Conservation (phyloP, 2,797 vertebrate genomes). For the Micrastur ruficollis region DNA sequence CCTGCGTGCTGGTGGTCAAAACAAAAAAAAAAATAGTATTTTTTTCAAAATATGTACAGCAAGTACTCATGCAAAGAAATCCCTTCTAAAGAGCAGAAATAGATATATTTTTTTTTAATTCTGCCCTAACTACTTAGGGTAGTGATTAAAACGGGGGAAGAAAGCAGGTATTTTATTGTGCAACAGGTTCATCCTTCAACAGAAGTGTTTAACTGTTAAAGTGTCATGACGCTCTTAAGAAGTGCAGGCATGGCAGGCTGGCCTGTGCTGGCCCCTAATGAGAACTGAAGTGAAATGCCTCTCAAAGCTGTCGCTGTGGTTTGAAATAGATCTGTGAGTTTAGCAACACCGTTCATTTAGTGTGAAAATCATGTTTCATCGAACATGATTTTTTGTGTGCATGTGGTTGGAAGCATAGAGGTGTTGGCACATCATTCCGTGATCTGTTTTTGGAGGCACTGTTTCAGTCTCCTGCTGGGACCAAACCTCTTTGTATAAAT, state of each 20-base stretch:
- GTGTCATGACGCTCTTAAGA: neutral
- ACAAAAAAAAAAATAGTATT: neutral
- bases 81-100: neutral
- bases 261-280: too few species aligned
- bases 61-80: neutral
- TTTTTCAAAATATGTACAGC: neutral
- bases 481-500: neutral
- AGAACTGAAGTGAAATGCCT: neutral
- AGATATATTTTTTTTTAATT: neutral
- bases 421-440: neutral
- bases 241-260: neutral
- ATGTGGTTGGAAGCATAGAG: neutral
- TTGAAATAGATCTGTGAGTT: neutral
- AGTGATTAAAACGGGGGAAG: neutral
- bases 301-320: neutral
- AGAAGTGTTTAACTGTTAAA: neutral
- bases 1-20: neutral
- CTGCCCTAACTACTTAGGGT: neutral
- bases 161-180: neutral
- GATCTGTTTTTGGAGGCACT: neutral
- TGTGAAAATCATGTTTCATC: neutral
- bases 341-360: neutral
- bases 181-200: neutral
- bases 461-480: neutral
- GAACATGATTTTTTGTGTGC: neutral